Conservation (phyloP, 2,888 invertebrate species). For the Eueremaeus valkanovi region DNA sequence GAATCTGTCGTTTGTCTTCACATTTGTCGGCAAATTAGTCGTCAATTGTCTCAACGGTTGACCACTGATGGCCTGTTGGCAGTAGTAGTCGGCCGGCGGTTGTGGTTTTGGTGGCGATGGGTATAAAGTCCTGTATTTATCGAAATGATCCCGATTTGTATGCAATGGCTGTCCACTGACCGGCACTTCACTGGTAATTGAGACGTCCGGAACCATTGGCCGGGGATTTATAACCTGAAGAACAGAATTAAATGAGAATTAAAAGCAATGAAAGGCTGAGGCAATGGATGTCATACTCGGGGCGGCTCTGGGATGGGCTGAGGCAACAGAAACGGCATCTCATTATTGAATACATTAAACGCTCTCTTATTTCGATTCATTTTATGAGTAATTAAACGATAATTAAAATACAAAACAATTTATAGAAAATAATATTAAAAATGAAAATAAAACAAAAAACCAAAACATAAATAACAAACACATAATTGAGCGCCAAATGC, state of each 20-base stretch:
- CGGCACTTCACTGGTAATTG: not conserved
- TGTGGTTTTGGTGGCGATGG: not conserved
- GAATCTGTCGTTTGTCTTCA: not conserved
- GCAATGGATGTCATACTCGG: too few relatives aligned
- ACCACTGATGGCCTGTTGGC: not conserved
- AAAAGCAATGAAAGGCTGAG: too few relatives aligned
- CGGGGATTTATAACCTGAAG: too few relatives aligned
- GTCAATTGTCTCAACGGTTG: not conserved
- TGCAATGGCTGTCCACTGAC: not conserved
- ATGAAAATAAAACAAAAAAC: too few relatives aligned
- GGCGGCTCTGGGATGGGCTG: slow-evolving; percentile 19
- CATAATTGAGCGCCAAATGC: too few relatives aligned
- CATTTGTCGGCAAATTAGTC: not conserved
- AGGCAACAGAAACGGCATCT: slow-evolving; percentile 20
- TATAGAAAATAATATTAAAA: too few relatives aligned
- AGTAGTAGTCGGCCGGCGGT: not conserved
- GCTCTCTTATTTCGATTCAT: not conserved
- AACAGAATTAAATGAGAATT: too few relatives aligned
- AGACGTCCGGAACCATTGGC: slow-evolving; percentile 21
- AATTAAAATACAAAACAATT: not conserved
- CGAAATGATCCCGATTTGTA: not conserved
- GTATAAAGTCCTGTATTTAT: not conserved
- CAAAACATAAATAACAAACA: too few relatives aligned
- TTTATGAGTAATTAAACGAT: not conserved
- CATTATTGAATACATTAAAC: slow-evolving; percentile 10